Percentiles rank a stretch among this genome's conserved stretches.
Evolutionary conservation across 2,888 invertebrate genomes (phyloP).

Genomic region (Caenorhabditis angaria): DNA sequence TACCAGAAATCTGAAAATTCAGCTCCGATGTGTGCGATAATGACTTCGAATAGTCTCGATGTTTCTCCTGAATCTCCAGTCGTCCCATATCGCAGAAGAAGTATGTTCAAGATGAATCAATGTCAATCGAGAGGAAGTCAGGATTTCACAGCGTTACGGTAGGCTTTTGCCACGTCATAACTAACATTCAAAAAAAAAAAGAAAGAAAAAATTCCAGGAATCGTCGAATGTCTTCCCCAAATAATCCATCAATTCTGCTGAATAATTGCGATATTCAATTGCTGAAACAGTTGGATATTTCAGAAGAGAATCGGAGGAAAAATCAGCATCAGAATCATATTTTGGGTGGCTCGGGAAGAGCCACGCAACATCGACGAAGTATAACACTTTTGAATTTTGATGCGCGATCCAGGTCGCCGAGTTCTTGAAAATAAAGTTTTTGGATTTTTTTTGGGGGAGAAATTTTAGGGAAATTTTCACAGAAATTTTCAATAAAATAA

Average conservation of each 20-base stretch:
- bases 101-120: conserved; percentile 33
- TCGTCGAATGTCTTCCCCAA: conserved; percentile 47
- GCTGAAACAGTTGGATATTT: conserved; percentile 29
- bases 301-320: conserved; percentile 21
- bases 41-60: conserved; percentile 29
- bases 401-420: conserved; percentile 25
- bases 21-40: conserved; percentile 45
- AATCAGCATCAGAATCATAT: conserved; percentile 7
- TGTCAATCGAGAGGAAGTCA: conserved; percentile 37
- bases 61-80: conserved; percentile 33
- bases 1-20: too few species aligned
- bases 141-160: conserved; percentile 42
- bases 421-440: conserved; percentile 14
- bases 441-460: not conserved
- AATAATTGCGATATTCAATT: conserved; percentile 50
- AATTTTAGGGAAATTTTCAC: not conserved
- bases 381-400: conserved; percentile 44
- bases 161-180: not conserved
- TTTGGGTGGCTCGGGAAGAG: conserved; percentile 13
- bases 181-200: not conserved
- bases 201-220: conserved; percentile 16
- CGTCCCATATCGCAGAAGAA: conserved; percentile 43
- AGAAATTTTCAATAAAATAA: not conserved
- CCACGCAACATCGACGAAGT: conserved; percentile 39
- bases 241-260: conserved; percentile 45